These are phyloP conservation scores for Alosa alosa DNA, from an alignment of 2,113 vertebrate species.

Conservation along the genomic window DNA sequence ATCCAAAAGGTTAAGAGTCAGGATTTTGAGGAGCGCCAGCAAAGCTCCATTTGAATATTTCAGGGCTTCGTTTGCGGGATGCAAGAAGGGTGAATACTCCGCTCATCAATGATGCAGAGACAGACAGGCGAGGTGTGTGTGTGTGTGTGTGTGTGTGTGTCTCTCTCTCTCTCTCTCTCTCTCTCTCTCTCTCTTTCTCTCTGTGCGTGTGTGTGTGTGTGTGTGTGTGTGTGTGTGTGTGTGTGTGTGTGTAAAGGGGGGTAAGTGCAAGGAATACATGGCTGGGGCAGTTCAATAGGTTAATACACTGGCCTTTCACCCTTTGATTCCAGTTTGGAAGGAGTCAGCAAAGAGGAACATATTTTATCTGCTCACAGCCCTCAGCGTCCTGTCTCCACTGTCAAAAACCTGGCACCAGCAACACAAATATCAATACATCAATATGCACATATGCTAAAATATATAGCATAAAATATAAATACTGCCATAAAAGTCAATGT, in stretches of 20 bases:
- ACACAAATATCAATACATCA: constrained; percentile 28
- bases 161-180: not conserved
- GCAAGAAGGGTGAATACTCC: constrained; percentile 70
- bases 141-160: not conserved
- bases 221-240: not conserved
- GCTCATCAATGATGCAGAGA: constrained; percentile 72
- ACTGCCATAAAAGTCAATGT: constrained; percentile 3
- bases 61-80: constrained; percentile 63
- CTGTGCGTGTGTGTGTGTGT: no score
- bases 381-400: constrained; percentile 41
- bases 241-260: not conserved
- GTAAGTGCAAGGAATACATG: constrained; percentile 23
- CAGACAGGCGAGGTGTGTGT: constrained; percentile 48
- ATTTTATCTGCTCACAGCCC: constrained; percentile 61
- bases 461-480: constrained; percentile 1
- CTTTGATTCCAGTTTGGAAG: constrained; percentile 71
- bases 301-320: constrained; percentile 79
- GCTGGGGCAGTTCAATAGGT: constrained; percentile 73
- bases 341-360: constrained; percentile 72
- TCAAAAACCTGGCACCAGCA: constrained; percentile 41
- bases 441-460: constrained; percentile 21
- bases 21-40: constrained; percentile 64
- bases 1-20: constrained; percentile 72
- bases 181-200: not conserved
- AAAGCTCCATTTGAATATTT: constrained; percentile 73